Evolutionary conservation across 2,797 vertebrate species (phyloP).

Genomic region (Leucoraja ocellata): DNA sequence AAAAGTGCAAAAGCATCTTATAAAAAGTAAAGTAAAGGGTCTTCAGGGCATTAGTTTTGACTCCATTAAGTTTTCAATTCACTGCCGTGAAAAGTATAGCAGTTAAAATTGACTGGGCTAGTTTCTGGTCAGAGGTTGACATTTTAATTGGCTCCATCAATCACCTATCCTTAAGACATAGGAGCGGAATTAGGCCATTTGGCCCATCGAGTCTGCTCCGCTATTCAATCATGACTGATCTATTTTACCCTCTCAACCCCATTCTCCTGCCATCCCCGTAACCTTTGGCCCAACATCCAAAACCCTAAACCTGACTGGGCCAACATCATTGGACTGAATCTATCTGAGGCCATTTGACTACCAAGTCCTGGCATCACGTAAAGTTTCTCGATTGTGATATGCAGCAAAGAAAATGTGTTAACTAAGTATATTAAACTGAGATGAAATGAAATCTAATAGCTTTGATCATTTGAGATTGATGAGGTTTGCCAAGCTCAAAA

Average conservation of each 20-base stretch:
- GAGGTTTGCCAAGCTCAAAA: neutral
- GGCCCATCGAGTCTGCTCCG: too few species aligned
- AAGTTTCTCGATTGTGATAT: neutral
- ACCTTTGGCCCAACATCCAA: neutral
- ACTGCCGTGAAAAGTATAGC: neutral
- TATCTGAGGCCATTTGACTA: neutral
- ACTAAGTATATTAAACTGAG: neutral
- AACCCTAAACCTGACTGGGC: neutral
- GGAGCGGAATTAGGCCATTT: too few species aligned
- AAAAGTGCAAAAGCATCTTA: neutral
- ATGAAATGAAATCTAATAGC: neutral
- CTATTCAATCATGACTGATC: too few species aligned
- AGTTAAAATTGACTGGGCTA: neutral
- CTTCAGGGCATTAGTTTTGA: neutral
- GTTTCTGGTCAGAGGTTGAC: neutral
- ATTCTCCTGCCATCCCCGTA: too few species aligned
- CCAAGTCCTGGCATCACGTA: neutral
- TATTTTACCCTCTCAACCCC: too few species aligned
- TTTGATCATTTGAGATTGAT: neutral
- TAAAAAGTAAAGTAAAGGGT: neutral
- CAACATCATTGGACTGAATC: neutral
- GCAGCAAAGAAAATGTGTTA: neutral
- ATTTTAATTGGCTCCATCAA: neutral
- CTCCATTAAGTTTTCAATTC: neutral
- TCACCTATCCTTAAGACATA: too few species aligned